Conservation (phyloP, 1,140 invertebrate genomes). For the Paraescarpia echinospica region DNA sequence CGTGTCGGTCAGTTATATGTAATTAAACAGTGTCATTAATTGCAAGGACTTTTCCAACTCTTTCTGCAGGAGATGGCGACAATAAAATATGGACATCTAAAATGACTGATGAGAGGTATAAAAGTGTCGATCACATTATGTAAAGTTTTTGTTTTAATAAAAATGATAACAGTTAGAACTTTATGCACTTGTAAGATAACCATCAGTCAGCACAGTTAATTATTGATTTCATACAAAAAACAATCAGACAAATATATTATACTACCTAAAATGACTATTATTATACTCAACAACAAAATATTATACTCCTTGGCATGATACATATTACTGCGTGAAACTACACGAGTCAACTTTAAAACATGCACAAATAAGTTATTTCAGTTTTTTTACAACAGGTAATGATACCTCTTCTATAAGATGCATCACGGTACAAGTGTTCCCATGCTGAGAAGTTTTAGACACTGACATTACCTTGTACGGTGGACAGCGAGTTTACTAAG, state of each 20-base stretch:
- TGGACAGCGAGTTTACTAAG: conserved; percentile 75
- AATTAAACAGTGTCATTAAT: no score
- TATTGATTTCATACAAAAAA: no score
- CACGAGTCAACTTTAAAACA: no score
- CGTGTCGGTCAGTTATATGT: background rate
- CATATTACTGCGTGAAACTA: background rate
- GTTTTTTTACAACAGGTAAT: background rate
- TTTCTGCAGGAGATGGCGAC: background rate
- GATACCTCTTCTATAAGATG: background rate
- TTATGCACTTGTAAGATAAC: no score
- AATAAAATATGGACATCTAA: background rate
- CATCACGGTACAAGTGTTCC: background rate
- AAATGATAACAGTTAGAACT: no score
- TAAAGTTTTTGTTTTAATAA: no score
- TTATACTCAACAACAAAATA: background rate
- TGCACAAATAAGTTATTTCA: background rate
- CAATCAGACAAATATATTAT: background rate
- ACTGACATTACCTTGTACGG: conserved; percentile 65
- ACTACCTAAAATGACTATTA: background rate
- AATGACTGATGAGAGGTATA: background rate
- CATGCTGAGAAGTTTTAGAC: background rate
- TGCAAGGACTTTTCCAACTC: background rate
- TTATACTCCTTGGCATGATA: background rate
- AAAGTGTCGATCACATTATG: no score
- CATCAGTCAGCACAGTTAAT: no score